Evolutionary conservation across 2,888 invertebrate species (phyloP).

Genomic region (Drosophila niveifrons): DNA sequence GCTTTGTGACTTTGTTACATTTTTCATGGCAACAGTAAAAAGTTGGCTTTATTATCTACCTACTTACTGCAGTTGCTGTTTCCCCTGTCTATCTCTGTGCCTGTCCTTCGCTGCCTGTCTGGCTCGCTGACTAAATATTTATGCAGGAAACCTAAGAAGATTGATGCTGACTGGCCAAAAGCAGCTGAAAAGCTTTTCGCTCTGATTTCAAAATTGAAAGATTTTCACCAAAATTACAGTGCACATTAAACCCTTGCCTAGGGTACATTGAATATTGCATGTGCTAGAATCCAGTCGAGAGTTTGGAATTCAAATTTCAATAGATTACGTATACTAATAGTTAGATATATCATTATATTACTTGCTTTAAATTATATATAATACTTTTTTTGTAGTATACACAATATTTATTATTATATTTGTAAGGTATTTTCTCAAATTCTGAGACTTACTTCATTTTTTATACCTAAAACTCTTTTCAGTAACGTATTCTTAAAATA

Average conservation of each 20-base stretch:
- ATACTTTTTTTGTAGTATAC: too few species aligned
- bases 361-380: too few species aligned
- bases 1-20: slow-evolving; percentile 76
- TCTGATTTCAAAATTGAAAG: slow-evolving; percentile 51
- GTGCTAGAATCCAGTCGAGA: neutral
- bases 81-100: neutral
- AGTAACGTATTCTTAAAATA: neutral
- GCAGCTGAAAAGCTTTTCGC: slow-evolving; percentile 52
- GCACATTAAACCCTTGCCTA: slow-evolving; percentile 13
- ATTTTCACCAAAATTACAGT: slow-evolving; percentile 36
- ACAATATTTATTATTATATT: too few species aligned
- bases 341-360: neutral
- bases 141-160: slow-evolving; percentile 67
- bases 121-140: slow-evolving; percentile 66
- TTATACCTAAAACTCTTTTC: too few species aligned
- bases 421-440: too few species aligned
- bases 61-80: slow-evolving; percentile 60
- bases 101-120: slow-evolving; percentile 15
- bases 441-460: too few species aligned
- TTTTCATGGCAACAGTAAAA: slow-evolving; percentile 76
- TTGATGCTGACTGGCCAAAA: slow-evolving; percentile 71
- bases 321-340: neutral
- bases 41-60: slow-evolving; percentile 69
- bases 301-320: neutral
- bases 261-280: slow-evolving; percentile 21